Evolutionary conservation across 2,797 vertebrate genomes (phyloP), one percentile per base, ranked within the genome.

Genomic region (Gallinago nigripennis): DNA sequence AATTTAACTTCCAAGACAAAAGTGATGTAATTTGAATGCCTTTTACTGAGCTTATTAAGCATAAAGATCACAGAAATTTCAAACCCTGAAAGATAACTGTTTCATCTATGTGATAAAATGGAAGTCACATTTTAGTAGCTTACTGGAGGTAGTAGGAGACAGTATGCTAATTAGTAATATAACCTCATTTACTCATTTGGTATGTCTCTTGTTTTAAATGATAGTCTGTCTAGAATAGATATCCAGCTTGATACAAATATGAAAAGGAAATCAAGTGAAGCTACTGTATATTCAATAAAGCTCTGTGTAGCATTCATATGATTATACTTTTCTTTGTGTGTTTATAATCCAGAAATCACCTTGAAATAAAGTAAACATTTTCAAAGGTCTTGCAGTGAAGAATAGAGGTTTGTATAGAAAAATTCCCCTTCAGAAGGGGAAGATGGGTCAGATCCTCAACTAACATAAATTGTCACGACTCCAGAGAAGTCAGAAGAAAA

Each of bases 41-140:
- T 98, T 98, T 98, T 98, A 98, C 97, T 96, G 98, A 98, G 98
- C 97, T 98, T 98, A 98, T 98, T 98, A 98, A 98, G 98, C 98
- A 98, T 98, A 98, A 98, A 98, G 98, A 98, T 98, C 98, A 98
- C 97, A 98, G 97, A 98, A 98, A 97, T 98, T 98, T 98, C 98
- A 98, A 98, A 98, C 97, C 96, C 97, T 96, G 97, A 97, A 98
- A 98, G 97, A 98, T 98, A 98, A 98, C 97, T 98, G 98, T 98
- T 98, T 98, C 98, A 98, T 98, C 98, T 98, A 96, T 93, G 95
- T 97, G 98, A 98, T 98, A 98, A 98, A 98, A 98, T 98, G 88
- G 94, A 97, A 98, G 97, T 95, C 95, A 97, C 95, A 95, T 97
- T 97, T 97, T 97, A 96, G 96, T 97, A 97, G 88, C 94, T 93